Conservation (phyloP, 2,888 invertebrate species). For the Mesorhabditis belari region DNA sequence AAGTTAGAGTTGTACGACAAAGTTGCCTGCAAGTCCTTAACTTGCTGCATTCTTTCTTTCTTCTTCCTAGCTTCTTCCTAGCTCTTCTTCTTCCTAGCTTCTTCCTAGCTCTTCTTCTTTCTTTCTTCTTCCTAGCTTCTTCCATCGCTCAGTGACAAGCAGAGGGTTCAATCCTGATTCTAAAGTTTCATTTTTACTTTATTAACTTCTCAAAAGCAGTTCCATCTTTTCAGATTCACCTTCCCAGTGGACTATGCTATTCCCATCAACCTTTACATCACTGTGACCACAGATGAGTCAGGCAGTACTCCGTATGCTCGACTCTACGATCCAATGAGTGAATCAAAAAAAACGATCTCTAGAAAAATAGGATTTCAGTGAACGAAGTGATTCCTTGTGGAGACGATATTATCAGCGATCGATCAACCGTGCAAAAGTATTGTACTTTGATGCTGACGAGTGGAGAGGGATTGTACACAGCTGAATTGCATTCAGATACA, state of each 20-base stretch:
- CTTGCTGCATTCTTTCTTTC: too few species aligned
- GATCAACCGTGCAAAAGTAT: constrained; percentile 11
- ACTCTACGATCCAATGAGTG: constrained; percentile 17
- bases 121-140: too few species aligned
- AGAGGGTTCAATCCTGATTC: too few species aligned
- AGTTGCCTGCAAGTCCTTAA: too few species aligned
- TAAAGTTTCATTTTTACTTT: too few species aligned
- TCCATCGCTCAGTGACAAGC: too few species aligned
- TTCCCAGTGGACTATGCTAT: constrained; percentile 22
- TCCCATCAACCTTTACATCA: constrained; percentile 14
- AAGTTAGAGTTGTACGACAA: too few species aligned
- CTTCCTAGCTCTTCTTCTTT: too few species aligned
- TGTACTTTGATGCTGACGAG: constrained; percentile 6
- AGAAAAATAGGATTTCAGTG: neutral
- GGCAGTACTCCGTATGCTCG: constrained; percentile 12
- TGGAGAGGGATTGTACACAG: constrained; percentile 15
- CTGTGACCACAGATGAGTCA: constrained; percentile 8
- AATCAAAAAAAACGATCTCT: neutral
- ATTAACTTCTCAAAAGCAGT: too few species aligned
- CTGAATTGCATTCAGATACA: constrained; percentile 12
- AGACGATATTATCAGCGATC: constrained; percentile 3
- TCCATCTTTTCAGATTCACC: constrained; percentile 4
- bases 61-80: too few species aligned
- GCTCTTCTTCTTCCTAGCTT: too few species aligned
- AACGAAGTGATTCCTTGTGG: constrained; percentile 8